Base-by-base conservation (phyloP, 2,888 invertebrate genomes). In the Torymus auratus region DNA sequence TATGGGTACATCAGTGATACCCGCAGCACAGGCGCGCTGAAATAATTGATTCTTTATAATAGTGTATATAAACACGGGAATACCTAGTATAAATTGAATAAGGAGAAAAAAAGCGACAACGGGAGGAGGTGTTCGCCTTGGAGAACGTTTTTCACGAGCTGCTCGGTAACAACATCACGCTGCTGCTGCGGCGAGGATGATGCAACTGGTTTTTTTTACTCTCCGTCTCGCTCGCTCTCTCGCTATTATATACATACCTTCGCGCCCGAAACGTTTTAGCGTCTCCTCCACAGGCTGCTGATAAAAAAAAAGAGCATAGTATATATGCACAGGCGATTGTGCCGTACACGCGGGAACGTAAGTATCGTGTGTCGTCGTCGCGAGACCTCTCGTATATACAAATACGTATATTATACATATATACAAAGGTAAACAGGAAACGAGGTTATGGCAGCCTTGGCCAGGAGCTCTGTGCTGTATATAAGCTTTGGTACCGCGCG, bases 391-490 rank as follows among this genome's bases (percentile, higher is more conserved):
- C 23, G 12, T 64, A 77, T 20, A 55, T 50, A 55, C 28, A 12
- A 2, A 50, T 23, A 14, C 15, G 64, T 20, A 50, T 53, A 61
- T 23, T 58, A 55, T 28, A 4, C 4, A 53, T 15, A 14, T 17
- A 58, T 20, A 50, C 58, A 61, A 61, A 74, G 65, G 78, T 81
- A 81, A 78, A 73, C 80, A 77, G 76, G 76, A 81, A 81, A 81
- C 17, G 76, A 77, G 68, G 64, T 56, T 77, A 68, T 28, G 62
- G 67, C 61, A 55, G 56, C 76, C 76, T 72, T 72, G 70, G 28
- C 53, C 20, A 71, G n/a, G 53, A 20, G 14, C 28, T 17, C 23
- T 15, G 56, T n/a, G 17, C 55, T 7, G 28, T 28, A 2, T 28
- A 2, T 28, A 23, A 23, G 70, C 41, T 76, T 65, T 71, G 71